These are phyloP conservation scores for Brachyopa scutellaris DNA, from an alignment of 2,888 invertebrate species.

Conservation along the genomic window DNA sequence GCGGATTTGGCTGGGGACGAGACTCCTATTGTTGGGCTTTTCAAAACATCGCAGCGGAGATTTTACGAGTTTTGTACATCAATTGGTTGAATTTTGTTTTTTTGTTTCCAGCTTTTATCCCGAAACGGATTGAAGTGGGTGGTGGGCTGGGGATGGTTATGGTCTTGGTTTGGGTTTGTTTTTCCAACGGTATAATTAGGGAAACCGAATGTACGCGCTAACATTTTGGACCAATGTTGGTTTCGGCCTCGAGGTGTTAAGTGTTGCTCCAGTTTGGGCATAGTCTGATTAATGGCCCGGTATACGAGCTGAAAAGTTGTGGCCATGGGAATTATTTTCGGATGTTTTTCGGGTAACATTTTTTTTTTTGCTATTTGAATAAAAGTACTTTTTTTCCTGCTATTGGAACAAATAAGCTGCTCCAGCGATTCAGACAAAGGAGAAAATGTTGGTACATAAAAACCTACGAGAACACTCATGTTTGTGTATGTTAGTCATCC, in stretches of 20 bases:
- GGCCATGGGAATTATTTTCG: conserved; percentile 12
- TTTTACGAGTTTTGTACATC: conserved; percentile 51
- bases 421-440: too few species aligned
- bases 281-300: conserved; percentile 26
- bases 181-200: conserved; percentile 37
- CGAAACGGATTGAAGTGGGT: conserved; percentile 9
- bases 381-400: conserved; percentile 1
- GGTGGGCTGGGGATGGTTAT: conserved; percentile 5
- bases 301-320: conserved; percentile 46
- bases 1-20: neutral
- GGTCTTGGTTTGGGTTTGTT: neutral
- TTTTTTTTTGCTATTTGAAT: conserved; percentile 35
- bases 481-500: neutral
- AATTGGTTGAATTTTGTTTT: conserved; percentile 37
- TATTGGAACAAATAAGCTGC: neutral
- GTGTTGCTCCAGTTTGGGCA: conserved; percentile 34
- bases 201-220: neutral
- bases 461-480: conserved; percentile 6
- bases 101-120: too few species aligned
- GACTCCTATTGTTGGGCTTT: neutral
- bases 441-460: too few species aligned
- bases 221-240: neutral
- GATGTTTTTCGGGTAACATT: conserved; percentile 1
- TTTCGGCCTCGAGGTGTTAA: too few species aligned
- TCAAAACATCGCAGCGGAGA: conserved; percentile 30